Evolutionary conservation across 2,113 vertebrate genomes (phyloP).

Genomic region (Sterna hirundo): DNA sequence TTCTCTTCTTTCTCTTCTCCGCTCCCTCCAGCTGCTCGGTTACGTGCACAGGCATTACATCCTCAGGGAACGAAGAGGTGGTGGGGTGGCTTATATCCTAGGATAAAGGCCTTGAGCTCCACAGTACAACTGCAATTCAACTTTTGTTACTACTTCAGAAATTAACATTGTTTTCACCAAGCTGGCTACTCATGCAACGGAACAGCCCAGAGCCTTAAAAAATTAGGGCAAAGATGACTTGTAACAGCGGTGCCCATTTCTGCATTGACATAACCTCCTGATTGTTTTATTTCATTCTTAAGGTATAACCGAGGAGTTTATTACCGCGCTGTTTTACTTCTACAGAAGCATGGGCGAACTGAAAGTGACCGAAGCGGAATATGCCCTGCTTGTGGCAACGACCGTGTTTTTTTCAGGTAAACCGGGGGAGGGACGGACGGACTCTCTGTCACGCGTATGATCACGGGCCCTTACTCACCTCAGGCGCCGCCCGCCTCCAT

Average conservation of each 20-base stretch:
- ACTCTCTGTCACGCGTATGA: no score
- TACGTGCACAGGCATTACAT: rapidly evolving
- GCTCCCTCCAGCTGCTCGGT: not conserved
- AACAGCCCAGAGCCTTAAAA: not conserved
- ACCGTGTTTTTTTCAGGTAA: conserved; percentile 92
- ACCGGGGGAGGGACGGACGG: not conserved
- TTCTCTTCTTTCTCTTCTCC: not conserved
- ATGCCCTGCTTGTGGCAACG: conserved; percentile 89
- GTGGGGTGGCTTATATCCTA: rapidly evolving
- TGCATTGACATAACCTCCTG: not conserved
- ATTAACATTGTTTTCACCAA: not conserved
- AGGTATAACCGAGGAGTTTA: conserved; percentile 86
- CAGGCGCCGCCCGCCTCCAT: not conserved
- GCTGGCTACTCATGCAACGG: not conserved
- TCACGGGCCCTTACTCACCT: rapidly evolving
- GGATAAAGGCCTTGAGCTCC: not conserved
- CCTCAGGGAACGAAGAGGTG: not conserved
- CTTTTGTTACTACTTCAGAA: not conserved
- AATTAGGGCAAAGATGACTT: not conserved
- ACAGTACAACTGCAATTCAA: not conserved
- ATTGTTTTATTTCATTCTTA: not conserved
- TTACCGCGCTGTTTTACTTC: conserved; percentile 86
- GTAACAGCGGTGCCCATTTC: not conserved
- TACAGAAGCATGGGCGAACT: conserved; percentile 90
- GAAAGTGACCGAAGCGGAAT: conserved; percentile 85